Evolutionary conservation across 2,888 invertebrate species (phyloP), one percentile per base, ranked within the genome.

Genomic region (Selenia dentaria): DNA sequence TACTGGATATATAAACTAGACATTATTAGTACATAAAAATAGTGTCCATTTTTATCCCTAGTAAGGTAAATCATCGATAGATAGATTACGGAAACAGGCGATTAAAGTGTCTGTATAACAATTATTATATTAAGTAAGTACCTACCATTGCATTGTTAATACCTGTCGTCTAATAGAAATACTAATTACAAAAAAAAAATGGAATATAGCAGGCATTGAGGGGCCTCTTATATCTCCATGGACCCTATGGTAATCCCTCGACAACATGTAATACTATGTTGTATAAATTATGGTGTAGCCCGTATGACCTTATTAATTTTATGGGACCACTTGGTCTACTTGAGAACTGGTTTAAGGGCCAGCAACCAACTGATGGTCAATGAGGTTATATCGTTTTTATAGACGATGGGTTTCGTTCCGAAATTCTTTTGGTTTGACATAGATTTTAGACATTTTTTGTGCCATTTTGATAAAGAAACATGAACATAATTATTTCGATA

Each of bases 271-370:
- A 70, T 68, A 64, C 53, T 62, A 64, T 64, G 66, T 67, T 70
- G 60, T 73, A 67, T 77, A 76, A 71, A 75, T 80, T 74, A 81
- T 74, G 64, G 64, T 68, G 62, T 66, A 70, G 67, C 67, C 68
- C 69, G 67, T 68, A 69, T 74, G 79, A 80, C 80, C 83, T 86
- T 83, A 85, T 86, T 86, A 83, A 79, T 82, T 84, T 85, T 83
- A 85, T 85, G 74, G 73, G 70, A 71, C 79, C 76, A 70, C 82
- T 78, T 70, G 77, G 68, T 70, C 71, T 65, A 74, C 62, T 74
- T 77, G 51, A 58, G 62, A 83, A 87, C 86, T 68, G 75, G 87
- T 87, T 86, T 58, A 36, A 43, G 54, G 59, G 46, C 50, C 46
- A 63, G 40, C 55, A 42, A 62, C 45, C 45, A 51, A 48, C 52